These are phyloP conservation scores for Promerops cafer DNA, from an alignment of 2,113 vertebrate genomes.

Conservation along the genomic window DNA sequence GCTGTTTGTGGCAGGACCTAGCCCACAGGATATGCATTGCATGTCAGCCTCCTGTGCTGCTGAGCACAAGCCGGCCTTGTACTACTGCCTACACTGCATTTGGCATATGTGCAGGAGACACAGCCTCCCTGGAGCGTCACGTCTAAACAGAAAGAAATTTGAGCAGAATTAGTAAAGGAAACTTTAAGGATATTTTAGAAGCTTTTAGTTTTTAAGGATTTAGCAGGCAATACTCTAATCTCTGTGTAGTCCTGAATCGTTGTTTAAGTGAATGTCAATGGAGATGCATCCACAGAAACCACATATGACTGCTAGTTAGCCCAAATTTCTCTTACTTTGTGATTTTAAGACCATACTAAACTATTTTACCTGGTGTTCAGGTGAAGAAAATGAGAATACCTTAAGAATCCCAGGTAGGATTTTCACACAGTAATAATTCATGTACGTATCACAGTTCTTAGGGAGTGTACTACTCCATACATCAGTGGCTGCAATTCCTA, in stretches of 20 bases:
- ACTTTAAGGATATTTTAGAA: background rate
- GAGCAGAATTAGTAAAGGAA: background rate
- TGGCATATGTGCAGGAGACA: background rate
- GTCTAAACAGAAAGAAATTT: background rate
- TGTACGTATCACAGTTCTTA: background rate
- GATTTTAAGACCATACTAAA: background rate
- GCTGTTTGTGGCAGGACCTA: background rate
- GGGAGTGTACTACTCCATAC: background rate
- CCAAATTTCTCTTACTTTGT: background rate
- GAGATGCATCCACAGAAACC: background rate
- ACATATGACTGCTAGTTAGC: background rate
- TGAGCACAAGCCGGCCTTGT: background rate
- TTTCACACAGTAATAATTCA: background rate
- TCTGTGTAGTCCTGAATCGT: background rate
- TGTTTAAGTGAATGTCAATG: background rate
- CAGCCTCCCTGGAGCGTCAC: background rate
- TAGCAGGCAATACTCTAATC: background rate
- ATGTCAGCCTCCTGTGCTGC: background rate
- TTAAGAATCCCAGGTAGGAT: background rate
- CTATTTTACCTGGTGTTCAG: background rate
- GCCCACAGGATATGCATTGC: background rate
- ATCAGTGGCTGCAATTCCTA: background rate
- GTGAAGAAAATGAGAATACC: background rate
- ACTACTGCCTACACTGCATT: background rate
- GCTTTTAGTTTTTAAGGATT: background rate